Evolutionary conservation across 2,113 vertebrate genomes (phyloP).

Genomic region (Pterocles gutturalis): DNA sequence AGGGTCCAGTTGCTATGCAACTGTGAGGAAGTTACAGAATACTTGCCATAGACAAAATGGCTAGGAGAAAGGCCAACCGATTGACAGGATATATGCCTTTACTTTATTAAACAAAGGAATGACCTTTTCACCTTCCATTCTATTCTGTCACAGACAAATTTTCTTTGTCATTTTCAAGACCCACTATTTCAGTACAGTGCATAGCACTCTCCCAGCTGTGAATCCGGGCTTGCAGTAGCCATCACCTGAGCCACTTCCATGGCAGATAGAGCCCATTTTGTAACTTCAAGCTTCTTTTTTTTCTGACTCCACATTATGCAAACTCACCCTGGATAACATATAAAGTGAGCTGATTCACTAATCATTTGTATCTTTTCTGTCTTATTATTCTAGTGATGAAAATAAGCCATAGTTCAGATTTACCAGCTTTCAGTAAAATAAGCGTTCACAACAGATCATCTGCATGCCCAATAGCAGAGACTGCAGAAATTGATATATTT

Average conservation of each 20-base stretch:
- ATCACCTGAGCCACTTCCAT: not conserved
- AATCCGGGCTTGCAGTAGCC: not conserved
- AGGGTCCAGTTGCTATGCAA: slow-evolving; percentile 8
- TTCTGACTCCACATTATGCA: not conserved
- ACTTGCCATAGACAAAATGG: not conserved
- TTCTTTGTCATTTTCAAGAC: not conserved
- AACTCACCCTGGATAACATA: not conserved
- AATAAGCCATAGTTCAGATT: not conserved
- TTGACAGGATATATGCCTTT: not conserved
- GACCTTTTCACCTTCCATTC: not conserved
- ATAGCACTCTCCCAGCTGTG: not conserved
- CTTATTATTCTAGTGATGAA: not conserved
- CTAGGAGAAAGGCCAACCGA: not conserved
- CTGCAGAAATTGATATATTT: not conserved
- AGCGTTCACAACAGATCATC: not conserved
- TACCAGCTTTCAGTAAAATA: not conserved
- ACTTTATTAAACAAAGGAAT: not conserved
- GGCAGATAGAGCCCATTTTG: not conserved
- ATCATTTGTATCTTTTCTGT: not conserved
- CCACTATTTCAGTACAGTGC: not conserved
- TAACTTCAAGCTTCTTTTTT: not conserved
- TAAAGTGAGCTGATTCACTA: rapidly evolving
- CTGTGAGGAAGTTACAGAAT: not conserved
- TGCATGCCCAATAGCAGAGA: not conserved
- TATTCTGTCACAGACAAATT: not conserved